Conservation (phyloP, 1,140 invertebrate species). For the Metaphire vulgaris region DNA sequence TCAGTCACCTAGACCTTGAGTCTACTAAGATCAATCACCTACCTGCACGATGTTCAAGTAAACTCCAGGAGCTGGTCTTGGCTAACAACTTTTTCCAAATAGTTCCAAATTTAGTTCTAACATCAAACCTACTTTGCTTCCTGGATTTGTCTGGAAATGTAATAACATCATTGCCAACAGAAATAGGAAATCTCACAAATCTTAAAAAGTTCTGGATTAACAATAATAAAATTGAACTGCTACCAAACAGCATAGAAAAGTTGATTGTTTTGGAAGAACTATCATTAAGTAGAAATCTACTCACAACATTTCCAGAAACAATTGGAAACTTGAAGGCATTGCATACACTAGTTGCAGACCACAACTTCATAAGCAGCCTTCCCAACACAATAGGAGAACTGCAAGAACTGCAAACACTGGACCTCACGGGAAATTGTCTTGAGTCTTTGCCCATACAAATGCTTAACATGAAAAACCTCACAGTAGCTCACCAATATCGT, state of each 20-base stretch:
- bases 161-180: constrained; percentile 39
- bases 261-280: constrained; percentile 40
- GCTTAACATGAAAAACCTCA: constrained; percentile 40
- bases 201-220: constrained; percentile 41
- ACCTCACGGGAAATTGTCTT: constrained; percentile 44
- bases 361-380: constrained; percentile 41
- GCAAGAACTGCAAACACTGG: constrained; percentile 42
- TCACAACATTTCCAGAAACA: constrained; percentile 39
- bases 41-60: constrained; percentile 41
- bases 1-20: constrained; percentile 46
- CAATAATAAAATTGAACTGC: constrained; percentile 40
- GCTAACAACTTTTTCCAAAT: constrained; percentile 46
- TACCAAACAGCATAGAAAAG: constrained; percentile 41
- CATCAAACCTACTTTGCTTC: constrained; percentile 35
- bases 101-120: constrained; percentile 35
- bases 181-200: constrained; percentile 39
- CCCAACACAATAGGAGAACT: constrained; percentile 46
- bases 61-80: constrained; percentile 44
- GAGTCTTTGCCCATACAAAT: constrained; percentile 42
- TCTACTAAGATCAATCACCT: constrained; percentile 49
- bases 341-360: constrained; percentile 36
- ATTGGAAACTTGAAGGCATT: constrained; percentile 40
- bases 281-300: constrained; percentile 38
- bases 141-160: constrained; percentile 48
- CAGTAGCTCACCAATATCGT: constrained; percentile 43